These are phyloP conservation scores for Thalassarche chlororhynchos DNA, from an alignment of 2,113 vertebrate species.

Conservation along the genomic window DNA sequence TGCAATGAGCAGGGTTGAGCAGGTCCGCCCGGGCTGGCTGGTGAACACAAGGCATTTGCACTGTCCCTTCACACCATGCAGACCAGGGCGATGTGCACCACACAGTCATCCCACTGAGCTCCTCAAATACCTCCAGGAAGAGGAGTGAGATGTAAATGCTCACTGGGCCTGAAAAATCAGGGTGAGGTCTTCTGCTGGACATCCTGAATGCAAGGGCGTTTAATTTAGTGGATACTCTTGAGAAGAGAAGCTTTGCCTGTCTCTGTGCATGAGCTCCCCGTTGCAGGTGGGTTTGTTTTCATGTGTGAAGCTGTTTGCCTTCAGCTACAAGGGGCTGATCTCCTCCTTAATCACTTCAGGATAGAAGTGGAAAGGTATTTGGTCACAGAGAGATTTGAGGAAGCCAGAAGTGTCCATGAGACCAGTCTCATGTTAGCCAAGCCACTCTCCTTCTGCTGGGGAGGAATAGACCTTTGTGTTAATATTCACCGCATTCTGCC, in stretches of 20 bases:
- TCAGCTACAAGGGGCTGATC: background rate
- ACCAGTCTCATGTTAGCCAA: background rate
- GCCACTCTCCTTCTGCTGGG: background rate
- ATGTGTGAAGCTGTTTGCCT: background rate
- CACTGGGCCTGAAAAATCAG: background rate
- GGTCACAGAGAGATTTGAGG: background rate
- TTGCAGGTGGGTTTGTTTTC: fast-evolving
- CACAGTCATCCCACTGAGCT: background rate
- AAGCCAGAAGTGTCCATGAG: background rate
- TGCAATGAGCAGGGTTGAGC: background rate
- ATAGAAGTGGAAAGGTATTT: background rate
- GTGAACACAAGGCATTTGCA: background rate
- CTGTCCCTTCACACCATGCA: background rate
- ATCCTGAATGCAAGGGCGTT: background rate
- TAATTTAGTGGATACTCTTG: background rate
- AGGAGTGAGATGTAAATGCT: background rate
- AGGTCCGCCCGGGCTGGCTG: background rate
- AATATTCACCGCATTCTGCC: background rate
- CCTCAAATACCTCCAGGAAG: background rate
- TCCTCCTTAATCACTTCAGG: background rate
- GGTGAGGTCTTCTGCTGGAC: background rate
- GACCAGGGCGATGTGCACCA: background rate
- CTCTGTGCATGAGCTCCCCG: background rate
- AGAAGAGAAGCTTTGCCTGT: background rate
- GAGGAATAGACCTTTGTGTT: background rate